Evolutionary conservation across 2,888 invertebrate genomes (phyloP).

Genomic region (Melipona bicolor): DNA sequence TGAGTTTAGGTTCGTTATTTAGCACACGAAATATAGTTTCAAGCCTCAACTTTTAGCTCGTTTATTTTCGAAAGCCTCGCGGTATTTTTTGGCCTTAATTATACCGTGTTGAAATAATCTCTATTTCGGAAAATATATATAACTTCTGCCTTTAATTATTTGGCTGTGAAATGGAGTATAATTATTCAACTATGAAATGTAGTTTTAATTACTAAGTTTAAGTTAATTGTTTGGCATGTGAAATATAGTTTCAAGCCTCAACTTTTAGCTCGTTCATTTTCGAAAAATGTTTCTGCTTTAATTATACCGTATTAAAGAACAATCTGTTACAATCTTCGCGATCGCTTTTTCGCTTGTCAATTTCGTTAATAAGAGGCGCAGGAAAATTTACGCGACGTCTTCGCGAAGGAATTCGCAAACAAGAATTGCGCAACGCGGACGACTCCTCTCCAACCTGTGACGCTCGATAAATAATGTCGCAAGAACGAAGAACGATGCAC

Average conservation of each 20-base stretch:
- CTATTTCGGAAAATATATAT: neutral
- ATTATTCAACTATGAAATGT: neutral
- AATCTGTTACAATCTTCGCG: too few species aligned
- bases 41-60: neutral
- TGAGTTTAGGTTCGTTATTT: too few species aligned
- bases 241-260: neutral
- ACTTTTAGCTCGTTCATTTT: too few species aligned
- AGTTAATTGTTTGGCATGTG: fast-evolving
- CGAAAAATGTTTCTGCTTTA: too few species aligned
- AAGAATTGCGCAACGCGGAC: conserved; percentile 10
- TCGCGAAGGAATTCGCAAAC: conserved; percentile 29
- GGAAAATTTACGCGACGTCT: neutral
- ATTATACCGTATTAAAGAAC: too few species aligned
- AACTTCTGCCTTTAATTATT: neutral
- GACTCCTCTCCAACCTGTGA: conserved; percentile 35
- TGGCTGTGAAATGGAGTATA: neutral
- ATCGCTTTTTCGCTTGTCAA: neutral
- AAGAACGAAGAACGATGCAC: conserved; percentile 29
- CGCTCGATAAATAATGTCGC: conserved; percentile 53
- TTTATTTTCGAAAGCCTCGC: too few species aligned
- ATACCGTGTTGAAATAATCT: too few species aligned
- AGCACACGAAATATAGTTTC: neutral
- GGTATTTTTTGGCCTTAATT: too few species aligned
- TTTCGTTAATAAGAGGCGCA: neutral
- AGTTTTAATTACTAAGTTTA: neutral